A percentile compares a stretch with the other conserved stretches of the same genome.
These are phyloP conservation scores for Naso thynnoides DNA, from an alignment of 2,797 vertebrate species.

Conservation along the genomic window DNA sequence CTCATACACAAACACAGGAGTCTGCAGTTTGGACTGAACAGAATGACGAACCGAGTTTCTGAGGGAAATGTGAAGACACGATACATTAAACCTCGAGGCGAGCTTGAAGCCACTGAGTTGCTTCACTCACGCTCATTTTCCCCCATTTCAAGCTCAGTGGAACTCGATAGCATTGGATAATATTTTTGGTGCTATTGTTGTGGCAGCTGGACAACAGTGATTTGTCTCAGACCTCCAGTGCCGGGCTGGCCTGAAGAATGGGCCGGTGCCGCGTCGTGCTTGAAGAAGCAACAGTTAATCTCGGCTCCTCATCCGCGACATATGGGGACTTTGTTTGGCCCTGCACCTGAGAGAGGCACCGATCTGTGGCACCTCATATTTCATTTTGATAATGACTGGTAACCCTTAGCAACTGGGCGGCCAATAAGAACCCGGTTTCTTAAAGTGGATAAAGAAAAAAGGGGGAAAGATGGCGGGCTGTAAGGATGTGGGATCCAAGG, in stretches of 20 bases:
- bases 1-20: background rate
- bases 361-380: slow-evolving; percentile 78
- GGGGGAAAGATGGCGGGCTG: slow-evolving; percentile 11
- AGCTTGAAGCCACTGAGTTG: slow-evolving; percentile 40
- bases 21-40: slow-evolving; percentile 22
- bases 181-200: slow-evolving; percentile 44
- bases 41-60: background rate
- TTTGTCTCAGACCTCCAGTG: slow-evolving; percentile 42
- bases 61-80: slow-evolving; percentile 18
- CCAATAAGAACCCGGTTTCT: slow-evolving; percentile 64
- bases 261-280: slow-evolving; percentile 32
- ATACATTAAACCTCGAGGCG: slow-evolving; percentile 38
- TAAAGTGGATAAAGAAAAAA: slow-evolving; percentile 47
- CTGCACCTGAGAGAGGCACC: slow-evolving; percentile 69
- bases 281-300: slow-evolving; percentile 76
- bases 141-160: slow-evolving; percentile 52
- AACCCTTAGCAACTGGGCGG: slow-evolving; percentile 71
- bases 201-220: slow-evolving; percentile 43
- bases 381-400: slow-evolving; percentile 78
- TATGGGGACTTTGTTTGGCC: slow-evolving; percentile 75
- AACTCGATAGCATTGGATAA: slow-evolving; percentile 44
- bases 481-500: slow-evolving; percentile 55
- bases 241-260: slow-evolving; percentile 44
- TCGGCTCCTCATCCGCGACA: slow-evolving; percentile 62
- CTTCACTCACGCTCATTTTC: slow-evolving; percentile 21